These are phyloP conservation scores for Cavia aperea DNA, from an alignment of 2,113 vertebrate genomes.

Conservation along the genomic window DNA sequence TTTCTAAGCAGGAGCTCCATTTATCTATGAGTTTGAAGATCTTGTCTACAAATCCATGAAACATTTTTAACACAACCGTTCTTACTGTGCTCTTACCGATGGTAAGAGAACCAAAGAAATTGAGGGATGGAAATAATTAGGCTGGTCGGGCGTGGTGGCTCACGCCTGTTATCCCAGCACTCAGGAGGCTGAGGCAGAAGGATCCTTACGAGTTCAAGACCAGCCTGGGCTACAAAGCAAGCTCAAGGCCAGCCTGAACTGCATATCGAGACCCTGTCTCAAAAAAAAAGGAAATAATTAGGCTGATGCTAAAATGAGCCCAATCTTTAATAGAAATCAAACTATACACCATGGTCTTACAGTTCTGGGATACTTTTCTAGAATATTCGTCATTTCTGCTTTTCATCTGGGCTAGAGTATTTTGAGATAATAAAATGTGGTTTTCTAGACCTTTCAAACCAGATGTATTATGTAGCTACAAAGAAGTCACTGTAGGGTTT, in stretches of 20 bases:
- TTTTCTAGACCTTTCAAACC: not conserved
- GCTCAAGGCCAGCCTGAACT: too few species aligned
- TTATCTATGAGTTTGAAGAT: not conserved
- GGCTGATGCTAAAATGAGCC: not conserved
- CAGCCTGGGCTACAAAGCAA: too few species aligned
- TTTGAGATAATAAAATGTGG: slow-evolving; percentile 5
- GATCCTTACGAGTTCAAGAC: too few species aligned
- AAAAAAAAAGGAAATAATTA: not conserved
- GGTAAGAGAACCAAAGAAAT: slow-evolving; percentile 17
- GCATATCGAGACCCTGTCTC: too few species aligned
- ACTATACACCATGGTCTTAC: not conserved
- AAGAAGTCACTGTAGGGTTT: not conserved
- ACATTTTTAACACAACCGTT: not conserved
- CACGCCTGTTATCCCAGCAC: too few species aligned
- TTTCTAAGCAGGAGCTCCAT: not conserved
- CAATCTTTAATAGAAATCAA: slow-evolving; percentile 25
- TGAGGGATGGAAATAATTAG: not conserved
- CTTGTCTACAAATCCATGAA: not conserved
- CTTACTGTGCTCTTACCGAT: not conserved
- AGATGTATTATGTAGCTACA: not conserved
- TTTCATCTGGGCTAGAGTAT: not conserved
- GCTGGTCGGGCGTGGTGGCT: not conserved
- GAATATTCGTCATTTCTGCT: not conserved
- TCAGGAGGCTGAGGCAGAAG: too few species aligned
- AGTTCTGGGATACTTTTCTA: not conserved